These are phyloP conservation scores for Atrichornis clamosus DNA, from an alignment of 2,113 vertebrate genomes.

Conservation along the genomic window DNA sequence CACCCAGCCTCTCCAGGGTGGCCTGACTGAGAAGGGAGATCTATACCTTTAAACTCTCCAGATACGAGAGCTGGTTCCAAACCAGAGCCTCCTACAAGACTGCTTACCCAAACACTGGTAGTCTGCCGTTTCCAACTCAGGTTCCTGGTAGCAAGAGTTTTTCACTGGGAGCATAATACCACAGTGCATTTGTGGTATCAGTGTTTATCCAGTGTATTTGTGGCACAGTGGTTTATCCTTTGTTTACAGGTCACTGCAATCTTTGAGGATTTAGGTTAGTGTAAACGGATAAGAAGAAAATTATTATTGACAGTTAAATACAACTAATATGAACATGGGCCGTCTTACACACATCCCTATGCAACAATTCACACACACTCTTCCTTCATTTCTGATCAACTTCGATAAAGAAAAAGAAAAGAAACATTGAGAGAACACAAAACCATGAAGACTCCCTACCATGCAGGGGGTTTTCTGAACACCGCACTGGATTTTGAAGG, in stretches of 20 bases:
- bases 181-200: no score
- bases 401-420: neutral
- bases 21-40: neutral
- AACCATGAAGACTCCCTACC: constrained; percentile 61
- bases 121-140: neutral
- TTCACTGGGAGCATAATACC: neutral
- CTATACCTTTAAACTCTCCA: neutral
- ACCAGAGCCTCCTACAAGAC: neutral
- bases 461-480: constrained; percentile 89
- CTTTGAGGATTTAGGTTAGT: constrained; percentile 18
- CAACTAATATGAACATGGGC: neutral
- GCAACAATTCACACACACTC: neutral
- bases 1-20: neutral
- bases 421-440: neutral
- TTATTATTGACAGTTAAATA: neutral
- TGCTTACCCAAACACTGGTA: neutral
- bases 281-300: constrained; percentile 19
- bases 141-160: neutral
- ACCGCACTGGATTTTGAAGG: constrained; percentile 83
- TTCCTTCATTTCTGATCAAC: neutral
- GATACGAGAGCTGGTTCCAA: neutral
- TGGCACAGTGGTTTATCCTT: constrained; percentile 39
- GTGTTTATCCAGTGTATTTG: no score
- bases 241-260: constrained; percentile 24
- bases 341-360: neutral